Conservation (phyloP, 2,888 invertebrate species). For the Thera britannica region DNA sequence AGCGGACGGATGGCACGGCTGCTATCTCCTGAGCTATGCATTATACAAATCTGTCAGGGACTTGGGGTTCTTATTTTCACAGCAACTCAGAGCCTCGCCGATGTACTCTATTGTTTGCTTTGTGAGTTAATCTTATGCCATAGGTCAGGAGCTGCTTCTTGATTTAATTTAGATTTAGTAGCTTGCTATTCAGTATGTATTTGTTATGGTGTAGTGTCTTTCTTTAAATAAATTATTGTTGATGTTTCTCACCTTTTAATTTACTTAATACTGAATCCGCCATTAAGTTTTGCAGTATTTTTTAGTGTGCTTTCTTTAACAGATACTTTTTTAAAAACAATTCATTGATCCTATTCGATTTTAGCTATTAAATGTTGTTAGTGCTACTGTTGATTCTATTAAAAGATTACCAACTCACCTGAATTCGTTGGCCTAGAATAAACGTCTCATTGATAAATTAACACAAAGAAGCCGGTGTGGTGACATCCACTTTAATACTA, state of each 20-base stretch:
- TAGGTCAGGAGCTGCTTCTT: slow-evolving; percentile 16
- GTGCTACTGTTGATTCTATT: slow-evolving; percentile 14
- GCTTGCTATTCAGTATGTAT: no score
- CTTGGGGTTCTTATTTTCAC: slow-evolving; percentile 37
- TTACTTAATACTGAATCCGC: no score
- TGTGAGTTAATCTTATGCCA: slow-evolving; percentile 24
- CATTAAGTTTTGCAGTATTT: no score
- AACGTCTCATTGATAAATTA: slow-evolving; percentile 30
- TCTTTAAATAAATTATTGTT: no score
- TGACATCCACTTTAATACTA: slow-evolving; percentile 62
- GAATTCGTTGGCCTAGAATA: slow-evolving; percentile 21
- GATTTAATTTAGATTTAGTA: slow-evolving; percentile 4
- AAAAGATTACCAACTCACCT: slow-evolving; percentile 20
- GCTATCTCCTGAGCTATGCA: slow-evolving; percentile 67
- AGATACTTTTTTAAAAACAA: no score
- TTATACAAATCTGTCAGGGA: slow-evolving; percentile 62
- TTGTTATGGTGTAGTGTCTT: no score
- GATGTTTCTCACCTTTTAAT: no score
- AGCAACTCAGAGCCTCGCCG: slow-evolving; percentile 28
- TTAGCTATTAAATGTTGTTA: neutral
- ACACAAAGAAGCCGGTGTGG: slow-evolving; percentile 64
- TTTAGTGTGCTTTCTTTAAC: no score
- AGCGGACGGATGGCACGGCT: slow-evolving; percentile 69
- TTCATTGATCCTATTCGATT: no score
- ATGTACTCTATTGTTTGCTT: slow-evolving; percentile 25